Conservation (phyloP, 2,797 vertebrate genomes). For the Paguma larvata region DNA sequence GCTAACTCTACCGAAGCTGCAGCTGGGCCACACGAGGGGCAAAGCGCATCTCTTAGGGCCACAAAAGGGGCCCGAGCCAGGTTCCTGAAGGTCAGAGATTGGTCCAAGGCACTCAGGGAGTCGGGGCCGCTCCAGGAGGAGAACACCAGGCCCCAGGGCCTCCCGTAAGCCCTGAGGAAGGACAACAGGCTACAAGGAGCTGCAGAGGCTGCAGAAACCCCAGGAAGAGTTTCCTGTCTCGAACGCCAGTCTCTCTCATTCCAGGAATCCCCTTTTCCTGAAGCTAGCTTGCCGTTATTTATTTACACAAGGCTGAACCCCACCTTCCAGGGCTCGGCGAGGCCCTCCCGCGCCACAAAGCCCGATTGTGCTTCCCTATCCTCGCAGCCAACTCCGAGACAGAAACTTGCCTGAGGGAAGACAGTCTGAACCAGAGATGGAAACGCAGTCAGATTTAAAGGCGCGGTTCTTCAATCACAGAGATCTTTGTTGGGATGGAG, state of each 20-base stretch:
- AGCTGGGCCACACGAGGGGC: not conserved
- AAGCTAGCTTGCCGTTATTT: constrained; percentile 60
- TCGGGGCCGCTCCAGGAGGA: not conserved
- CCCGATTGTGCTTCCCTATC: constrained; percentile 7
- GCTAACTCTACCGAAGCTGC: not conserved
- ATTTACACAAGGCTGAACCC: constrained; percentile 69
- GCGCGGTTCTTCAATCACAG: not conserved
- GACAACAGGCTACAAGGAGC: not conserved
- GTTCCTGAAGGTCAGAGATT: not conserved
- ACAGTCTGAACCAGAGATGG: constrained; percentile 50
- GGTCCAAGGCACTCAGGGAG: not conserved
- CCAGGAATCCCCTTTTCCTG: constrained; percentile 76
- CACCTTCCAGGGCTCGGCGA: constrained; percentile 55
- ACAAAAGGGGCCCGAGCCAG: not conserved
- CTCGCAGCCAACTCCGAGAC: constrained; percentile 43
- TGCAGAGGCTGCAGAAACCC: constrained; percentile 9
- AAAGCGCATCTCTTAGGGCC: not conserved
- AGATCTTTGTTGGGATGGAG: not conserved
- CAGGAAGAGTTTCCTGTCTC: constrained; percentile 28
- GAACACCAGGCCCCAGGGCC: no score
- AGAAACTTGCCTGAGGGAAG: constrained; percentile 44
- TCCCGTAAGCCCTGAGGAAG: not conserved
- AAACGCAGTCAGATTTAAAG: not conserved
- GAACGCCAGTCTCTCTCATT: not conserved
- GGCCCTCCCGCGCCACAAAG: constrained; percentile 66